A percentile compares a stretch with the other conserved stretches of the same genome.
Conservation (phyloP, 2,113 vertebrate genomes). For the Apus apus region DNA sequence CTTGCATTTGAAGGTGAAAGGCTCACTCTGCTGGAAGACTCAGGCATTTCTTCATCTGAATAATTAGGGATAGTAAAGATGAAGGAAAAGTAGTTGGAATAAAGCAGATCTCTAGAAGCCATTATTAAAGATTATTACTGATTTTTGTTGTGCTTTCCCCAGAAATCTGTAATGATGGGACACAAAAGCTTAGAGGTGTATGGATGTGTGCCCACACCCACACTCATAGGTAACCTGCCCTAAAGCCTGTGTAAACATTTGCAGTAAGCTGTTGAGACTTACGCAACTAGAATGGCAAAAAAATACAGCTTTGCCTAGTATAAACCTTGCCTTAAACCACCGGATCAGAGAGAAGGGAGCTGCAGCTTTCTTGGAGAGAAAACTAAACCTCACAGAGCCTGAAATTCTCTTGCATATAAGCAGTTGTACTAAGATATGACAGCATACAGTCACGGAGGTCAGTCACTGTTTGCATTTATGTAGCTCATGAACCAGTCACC, state of each 20-base stretch:
- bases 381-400: neutral
- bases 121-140: neutral
- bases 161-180: neutral
- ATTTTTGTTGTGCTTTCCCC: neutral
- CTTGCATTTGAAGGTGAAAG: neutral
- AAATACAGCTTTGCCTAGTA: neutral
- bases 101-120: neutral
- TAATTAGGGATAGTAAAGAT: neutral
- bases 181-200: neutral
- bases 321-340: neutral
- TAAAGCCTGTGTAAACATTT: neutral
- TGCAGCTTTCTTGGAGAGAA: neutral
- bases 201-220: no score
- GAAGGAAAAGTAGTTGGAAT: neutral
- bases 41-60: conserved; percentile 24
- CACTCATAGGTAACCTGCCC: neutral
- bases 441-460: neutral
- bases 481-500: neutral
- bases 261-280: neutral
- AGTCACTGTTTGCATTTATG: neutral
- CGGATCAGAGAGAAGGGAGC: neutral
- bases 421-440: neutral
- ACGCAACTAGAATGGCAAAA: neutral
- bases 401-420: neutral
- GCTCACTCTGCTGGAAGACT: conserved; percentile 34